Evolutionary conservation across 30 jellyfish, hydroid and myxozoan species (phyloP).

Genomic region (Turritopsis dohrnii): DNA sequence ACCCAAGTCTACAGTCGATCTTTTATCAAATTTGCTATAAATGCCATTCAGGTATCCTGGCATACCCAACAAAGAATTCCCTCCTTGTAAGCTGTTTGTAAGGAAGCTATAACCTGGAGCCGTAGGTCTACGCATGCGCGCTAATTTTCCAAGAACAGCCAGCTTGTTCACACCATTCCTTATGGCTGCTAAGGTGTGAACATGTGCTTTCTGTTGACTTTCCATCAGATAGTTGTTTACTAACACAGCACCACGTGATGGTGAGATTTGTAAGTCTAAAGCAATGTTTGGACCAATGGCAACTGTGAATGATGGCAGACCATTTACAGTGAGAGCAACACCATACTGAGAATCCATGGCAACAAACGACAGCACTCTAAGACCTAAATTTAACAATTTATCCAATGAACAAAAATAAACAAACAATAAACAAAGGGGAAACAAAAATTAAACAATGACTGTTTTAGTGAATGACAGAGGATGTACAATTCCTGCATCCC

Average conservation of each 20-base stretch:
- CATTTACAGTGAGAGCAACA: conserved; percentile 65
- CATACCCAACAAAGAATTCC: background rate
- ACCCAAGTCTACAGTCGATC: background rate
- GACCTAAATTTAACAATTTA: conserved; percentile 58
- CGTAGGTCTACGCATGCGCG: background rate
- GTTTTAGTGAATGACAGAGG: background rate
- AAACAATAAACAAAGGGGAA: background rate
- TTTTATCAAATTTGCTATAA: background rate
- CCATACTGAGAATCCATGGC: conserved; percentile 93
- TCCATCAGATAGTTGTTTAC: conserved; percentile 19
- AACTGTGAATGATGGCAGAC: conserved; percentile 52
- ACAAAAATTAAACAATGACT: background rate
- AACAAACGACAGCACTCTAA: conserved; percentile 63
- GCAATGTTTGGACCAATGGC: conserved; percentile 85
- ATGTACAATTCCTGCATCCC: background rate
- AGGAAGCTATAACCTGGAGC: conserved; percentile 10
- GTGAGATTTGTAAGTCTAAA: conserved; percentile 51
- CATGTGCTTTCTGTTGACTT: conserved; percentile 3
- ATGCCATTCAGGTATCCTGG: background rate
- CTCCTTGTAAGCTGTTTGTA: conserved; percentile 10
- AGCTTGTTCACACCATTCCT: conserved; percentile 15
- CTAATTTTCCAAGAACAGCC: background rate
- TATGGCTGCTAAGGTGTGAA: background rate
- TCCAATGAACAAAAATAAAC: too few species aligned
- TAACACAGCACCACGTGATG: conserved; percentile 63